Evolutionary conservation across 2,888 invertebrate genomes (phyloP), one percentile per base, ranked within the genome.

Genomic region (Nomada hirtipes): DNA sequence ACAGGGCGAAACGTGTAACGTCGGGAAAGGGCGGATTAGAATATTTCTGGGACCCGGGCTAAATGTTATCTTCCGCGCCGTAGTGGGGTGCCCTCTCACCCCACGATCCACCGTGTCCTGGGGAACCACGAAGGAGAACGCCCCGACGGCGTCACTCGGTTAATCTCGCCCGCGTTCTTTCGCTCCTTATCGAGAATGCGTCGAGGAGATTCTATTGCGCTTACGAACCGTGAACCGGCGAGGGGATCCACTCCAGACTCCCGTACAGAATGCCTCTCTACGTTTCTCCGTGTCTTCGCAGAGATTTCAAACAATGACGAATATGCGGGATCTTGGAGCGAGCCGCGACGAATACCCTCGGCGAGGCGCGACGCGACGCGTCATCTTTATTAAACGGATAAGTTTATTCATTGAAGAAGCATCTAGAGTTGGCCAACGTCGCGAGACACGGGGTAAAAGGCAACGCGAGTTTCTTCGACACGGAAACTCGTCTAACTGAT

Each of bases 1-100:
- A 72, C 81, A 79, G 83, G 79, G 88, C 81, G 88, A 84, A 86
- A 83, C 89, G 84, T 76, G 84, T 84, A 89, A 89, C 89, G 86
- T 90, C 78, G 90, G 88, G 88, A 89, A 90, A 91, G 90, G 88
- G 76, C 75, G 91, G 90, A 91, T 91, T 91, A 91, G 90, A 91
- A 91, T 90, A 90, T 92, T 91, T 90, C 89, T 86, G 86, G 89
- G 88, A 86, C 60, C 85, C 78, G 70, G 75, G 85, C 85, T 89
- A 90, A 91, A 91, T 88, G 91, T 91, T 91, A 91, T 92, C 91
- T 90, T 89, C 78, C 70, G 78, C 84, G 77, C 42, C 29, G 44
- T 47, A 76, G 65, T 55, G 69, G 82, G 72, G 67, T 82, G 81
- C 81, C 20, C 47, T 18, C 69, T 61, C 59, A 26, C 65, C 67